phyloP scores from a whole-genome alignment of 2,797 vertebrate genomes.

The Helicolenus hilgendorfi region DNA sequence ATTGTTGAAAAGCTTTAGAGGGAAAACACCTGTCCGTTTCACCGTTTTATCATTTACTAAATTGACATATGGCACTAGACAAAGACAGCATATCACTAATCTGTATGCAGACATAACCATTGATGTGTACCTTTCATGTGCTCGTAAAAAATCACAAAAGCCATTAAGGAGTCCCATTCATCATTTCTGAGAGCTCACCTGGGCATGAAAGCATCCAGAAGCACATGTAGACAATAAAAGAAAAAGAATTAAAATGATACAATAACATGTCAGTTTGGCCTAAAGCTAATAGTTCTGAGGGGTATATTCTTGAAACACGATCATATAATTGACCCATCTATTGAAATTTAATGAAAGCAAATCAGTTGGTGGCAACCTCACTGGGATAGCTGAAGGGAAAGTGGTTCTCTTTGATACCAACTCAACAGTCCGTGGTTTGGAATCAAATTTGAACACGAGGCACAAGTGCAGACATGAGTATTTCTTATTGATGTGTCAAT shows the following conservation, averaged over 20 bases:
- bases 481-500: not conserved
- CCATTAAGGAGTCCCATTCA: constrained; percentile 72
- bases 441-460: not conserved
- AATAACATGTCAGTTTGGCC: constrained; percentile 59
- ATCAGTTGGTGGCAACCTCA: constrained; percentile 26
- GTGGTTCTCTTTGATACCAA: constrained; percentile 25
- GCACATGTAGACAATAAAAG: constrained; percentile 21
- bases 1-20: constrained; percentile 55
- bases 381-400: constrained; percentile 12
- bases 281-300: constrained; percentile 32
- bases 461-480: not conserved
- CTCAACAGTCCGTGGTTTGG: constrained; percentile 21
- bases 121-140: constrained; percentile 74
- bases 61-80: constrained; percentile 59
- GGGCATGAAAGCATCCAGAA: constrained; percentile 53
- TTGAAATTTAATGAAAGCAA: constrained; percentile 66
- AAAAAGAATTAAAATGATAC: constrained; percentile 55
- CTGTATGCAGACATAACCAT: constrained; percentile 64
- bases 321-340: constrained; percentile 46
- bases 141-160: constrained; percentile 69
- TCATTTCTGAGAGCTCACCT: constrained; percentile 72
- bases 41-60: constrained; percentile 61
- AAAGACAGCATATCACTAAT: constrained; percentile 70
- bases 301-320: constrained; percentile 54
- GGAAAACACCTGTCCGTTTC: constrained; percentile 81